Conservation (phyloP, 2,113 vertebrate species). For the Ploceus nigricollis region DNA sequence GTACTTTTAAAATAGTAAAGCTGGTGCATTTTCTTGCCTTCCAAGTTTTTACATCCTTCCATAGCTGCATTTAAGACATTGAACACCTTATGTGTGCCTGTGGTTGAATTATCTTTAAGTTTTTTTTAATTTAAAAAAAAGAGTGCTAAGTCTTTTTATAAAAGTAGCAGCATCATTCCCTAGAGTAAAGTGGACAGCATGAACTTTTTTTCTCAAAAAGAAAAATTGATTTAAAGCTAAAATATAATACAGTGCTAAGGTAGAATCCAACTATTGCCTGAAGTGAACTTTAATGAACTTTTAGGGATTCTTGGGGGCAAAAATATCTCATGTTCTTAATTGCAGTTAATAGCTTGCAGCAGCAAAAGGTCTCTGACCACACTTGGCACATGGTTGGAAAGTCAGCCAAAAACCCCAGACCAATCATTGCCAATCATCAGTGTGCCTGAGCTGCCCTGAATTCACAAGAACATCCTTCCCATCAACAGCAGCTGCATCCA, state of each 20-base stretch:
- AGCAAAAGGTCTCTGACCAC: not conserved
- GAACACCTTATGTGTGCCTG: not conserved
- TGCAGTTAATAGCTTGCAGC: not conserved
- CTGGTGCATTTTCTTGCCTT: not conserved
- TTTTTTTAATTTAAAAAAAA: not conserved
- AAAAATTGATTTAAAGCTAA: not conserved
- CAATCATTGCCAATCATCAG: rapidly evolving
- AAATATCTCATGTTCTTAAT: not conserved
- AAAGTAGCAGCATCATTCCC: not conserved
- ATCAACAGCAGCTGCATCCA: not conserved
- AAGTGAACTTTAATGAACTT: not conserved
- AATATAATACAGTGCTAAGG: not conserved
- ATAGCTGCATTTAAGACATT: not conserved
- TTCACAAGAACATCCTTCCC: not conserved
- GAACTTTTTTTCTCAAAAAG: not conserved
- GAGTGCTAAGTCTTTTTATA: not conserved
- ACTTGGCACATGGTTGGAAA: not conserved
- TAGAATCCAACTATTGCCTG: not conserved
- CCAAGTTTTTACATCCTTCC: not conserved
- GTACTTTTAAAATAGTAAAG: not conserved
- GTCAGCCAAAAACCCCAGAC: not conserved
- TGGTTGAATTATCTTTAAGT: not conserved
- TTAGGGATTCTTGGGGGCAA: not conserved
- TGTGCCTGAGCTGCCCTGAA: not conserved
- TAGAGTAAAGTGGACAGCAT: not conserved